These are phyloP conservation scores for Dicyrtoma fusca DNA, from an alignment of 2,888 invertebrate genomes.

Conservation along the genomic window DNA sequence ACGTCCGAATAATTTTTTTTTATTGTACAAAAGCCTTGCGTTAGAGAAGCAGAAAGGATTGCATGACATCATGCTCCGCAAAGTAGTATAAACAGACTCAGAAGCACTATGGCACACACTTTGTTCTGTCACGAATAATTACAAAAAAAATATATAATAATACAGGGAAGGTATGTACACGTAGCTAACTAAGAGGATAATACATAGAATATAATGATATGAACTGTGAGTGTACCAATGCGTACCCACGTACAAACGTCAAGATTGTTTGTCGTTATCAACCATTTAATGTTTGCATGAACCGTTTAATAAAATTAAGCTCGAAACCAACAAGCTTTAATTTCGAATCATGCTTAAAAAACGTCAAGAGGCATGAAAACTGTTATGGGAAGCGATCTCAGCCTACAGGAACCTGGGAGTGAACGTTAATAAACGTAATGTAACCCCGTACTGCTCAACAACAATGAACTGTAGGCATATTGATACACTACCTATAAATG, in stretches of 20 bases:
- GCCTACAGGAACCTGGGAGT: too few species aligned
- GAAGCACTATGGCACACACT: conserved; percentile 17
- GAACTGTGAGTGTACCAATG: background rate
- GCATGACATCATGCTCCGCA: conserved; percentile 30
- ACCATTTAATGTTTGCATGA: conserved; percentile 17
- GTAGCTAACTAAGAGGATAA: background rate
- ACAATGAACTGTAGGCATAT: too few species aligned
- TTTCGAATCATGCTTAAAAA: background rate
- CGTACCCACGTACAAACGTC: conserved; percentile 12
- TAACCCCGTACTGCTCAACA: too few species aligned
- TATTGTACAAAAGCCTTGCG: too few species aligned
- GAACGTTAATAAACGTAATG: too few species aligned
- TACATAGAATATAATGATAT: background rate
- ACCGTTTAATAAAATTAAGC: conserved; percentile 21
- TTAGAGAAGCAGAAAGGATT: conserved; percentile 11
- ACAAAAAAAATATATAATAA: conserved; percentile 17
- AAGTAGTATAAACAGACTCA: conserved; percentile 2
- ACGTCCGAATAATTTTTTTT: background rate
- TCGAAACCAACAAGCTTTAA: conserved; percentile 9
- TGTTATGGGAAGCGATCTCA: too few species aligned
- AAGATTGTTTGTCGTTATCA: conserved; percentile 22
- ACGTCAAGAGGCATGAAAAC: too few species aligned
- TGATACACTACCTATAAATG: too few species aligned
- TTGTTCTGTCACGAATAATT: conserved; percentile 25
- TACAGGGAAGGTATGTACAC: background rate